phyloP scores from a whole-genome alignment of 2,888 invertebrate genomes.

The Odontocolon sp. region DNA sequence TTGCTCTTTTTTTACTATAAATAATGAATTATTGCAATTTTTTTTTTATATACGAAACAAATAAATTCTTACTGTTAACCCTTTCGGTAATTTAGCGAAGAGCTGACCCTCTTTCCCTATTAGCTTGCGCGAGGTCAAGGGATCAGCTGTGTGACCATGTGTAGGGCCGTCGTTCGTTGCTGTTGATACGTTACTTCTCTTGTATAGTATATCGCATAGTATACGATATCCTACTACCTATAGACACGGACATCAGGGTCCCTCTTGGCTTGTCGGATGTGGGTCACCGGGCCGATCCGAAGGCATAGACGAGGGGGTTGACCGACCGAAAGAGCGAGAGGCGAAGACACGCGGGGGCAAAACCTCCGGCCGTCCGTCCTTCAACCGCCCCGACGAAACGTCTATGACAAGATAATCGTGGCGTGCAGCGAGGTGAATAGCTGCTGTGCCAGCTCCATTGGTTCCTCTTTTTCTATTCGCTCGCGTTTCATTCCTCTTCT shows the following conservation, averaged over 20 bases:
- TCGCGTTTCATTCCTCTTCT: conserved; percentile 32
- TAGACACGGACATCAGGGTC: conserved; percentile 59
- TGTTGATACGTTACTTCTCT: conserved; percentile 26
- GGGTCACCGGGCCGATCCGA: conserved; percentile 79
- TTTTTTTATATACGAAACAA: no score
- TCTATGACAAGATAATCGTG: conserved; percentile 77
- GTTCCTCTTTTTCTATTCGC: neutral
- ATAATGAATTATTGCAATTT: no score
- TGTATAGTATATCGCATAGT: neutral
- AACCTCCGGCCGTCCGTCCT: conserved; percentile 52
- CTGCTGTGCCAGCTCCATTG: conserved; percentile 28
- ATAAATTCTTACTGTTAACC: no score
- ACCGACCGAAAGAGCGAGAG: conserved; percentile 70
- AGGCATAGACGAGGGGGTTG: conserved; percentile 77
- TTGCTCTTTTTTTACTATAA: no score
- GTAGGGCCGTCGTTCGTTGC: conserved; percentile 11
- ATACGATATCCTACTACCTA: conserved; percentile 9
- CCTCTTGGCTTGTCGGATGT: conserved; percentile 71
- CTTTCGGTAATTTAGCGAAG: neutral
- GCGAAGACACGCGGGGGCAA: conserved; percentile 29
- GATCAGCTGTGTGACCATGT: conserved; percentile 72
- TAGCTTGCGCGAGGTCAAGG: conserved; percentile 76
- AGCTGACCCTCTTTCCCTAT: neutral
- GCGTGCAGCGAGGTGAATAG: conserved; percentile 47
- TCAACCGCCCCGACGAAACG: conserved; percentile 65